phyloP scores from a whole-genome alignment of 2,113 vertebrate species.

The Fregetta grallaria region DNA sequence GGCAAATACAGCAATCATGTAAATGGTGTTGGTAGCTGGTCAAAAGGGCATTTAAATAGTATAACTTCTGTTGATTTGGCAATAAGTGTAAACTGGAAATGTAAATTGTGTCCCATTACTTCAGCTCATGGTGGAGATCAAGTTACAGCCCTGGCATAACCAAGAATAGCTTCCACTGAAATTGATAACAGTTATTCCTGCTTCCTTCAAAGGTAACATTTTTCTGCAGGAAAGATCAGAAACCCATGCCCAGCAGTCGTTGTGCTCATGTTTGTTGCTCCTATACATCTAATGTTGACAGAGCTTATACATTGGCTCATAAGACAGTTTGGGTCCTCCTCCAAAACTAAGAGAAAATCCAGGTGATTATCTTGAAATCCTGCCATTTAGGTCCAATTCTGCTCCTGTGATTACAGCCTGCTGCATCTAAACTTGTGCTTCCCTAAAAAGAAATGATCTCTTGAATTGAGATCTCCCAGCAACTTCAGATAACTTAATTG shows the following conservation, averaged over 20 bases:
- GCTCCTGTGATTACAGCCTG: neutral
- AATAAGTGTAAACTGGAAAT: neutral
- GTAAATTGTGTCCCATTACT: neutral
- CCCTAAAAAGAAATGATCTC: neutral
- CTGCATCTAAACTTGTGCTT: neutral
- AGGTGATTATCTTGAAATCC: neutral
- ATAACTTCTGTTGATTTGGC: neutral
- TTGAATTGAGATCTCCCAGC: neutral
- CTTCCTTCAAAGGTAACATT: neutral
- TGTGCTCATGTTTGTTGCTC: neutral
- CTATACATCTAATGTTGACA: fast-evolving
- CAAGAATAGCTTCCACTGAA: neutral
- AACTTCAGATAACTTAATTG: neutral
- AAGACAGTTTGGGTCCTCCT: neutral
- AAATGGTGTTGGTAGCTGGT: neutral
- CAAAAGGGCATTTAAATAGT: neutral
- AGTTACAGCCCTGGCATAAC: neutral
- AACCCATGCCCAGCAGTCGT: neutral
- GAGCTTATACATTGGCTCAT: neutral
- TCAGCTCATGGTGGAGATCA: neutral
- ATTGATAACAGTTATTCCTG: neutral
- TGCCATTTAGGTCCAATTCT: neutral
- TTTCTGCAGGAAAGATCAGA: neutral
- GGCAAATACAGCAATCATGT: neutral
- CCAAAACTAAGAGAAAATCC: neutral